Conservation (phyloP, 2,888 invertebrate genomes). For the Rhaphigaster nebulosa region DNA sequence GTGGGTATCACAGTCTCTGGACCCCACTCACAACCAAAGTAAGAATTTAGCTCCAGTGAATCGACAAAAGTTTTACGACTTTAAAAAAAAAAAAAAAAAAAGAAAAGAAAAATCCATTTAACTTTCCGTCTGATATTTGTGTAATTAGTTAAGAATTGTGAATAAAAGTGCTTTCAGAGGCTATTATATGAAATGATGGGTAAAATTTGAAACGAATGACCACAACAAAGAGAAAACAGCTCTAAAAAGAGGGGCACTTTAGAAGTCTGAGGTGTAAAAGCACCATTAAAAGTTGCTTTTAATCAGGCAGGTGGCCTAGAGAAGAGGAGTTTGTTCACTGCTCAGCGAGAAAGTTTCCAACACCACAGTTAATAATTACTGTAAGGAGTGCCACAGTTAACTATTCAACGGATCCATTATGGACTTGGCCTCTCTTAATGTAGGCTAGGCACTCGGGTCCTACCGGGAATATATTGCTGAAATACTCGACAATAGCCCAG, state of each 20-base stretch:
- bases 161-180: neutral
- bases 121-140: slow-evolving; percentile 17
- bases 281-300: slow-evolving; percentile 37
- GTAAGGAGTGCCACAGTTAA: slow-evolving; percentile 29
- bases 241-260: slow-evolving; percentile 30
- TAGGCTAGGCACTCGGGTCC: neutral
- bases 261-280: slow-evolving; percentile 37
- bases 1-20: neutral
- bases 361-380: slow-evolving; percentile 42
- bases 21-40: neutral
- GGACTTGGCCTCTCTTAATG: slow-evolving; percentile 37
- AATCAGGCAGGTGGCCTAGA: slow-evolving; percentile 47
- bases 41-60: neutral
- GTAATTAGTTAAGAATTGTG: slow-evolving; percentile 12
- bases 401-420: slow-evolving; percentile 31
- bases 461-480: neutral
- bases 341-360: slow-evolving; percentile 26
- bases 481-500: neutral
- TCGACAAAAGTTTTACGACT: neutral
- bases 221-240: slow-evolving; percentile 40
- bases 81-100: neutral
- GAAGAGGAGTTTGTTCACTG: slow-evolving; percentile 12
- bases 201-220: slow-evolving; percentile 41
- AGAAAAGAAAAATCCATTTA: neutral
- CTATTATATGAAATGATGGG: slow-evolving; percentile 41